phyloP scores from a whole-genome alignment of 23 tunicate genomes.

The Oikopleura vanhoeffeni region DNA sequence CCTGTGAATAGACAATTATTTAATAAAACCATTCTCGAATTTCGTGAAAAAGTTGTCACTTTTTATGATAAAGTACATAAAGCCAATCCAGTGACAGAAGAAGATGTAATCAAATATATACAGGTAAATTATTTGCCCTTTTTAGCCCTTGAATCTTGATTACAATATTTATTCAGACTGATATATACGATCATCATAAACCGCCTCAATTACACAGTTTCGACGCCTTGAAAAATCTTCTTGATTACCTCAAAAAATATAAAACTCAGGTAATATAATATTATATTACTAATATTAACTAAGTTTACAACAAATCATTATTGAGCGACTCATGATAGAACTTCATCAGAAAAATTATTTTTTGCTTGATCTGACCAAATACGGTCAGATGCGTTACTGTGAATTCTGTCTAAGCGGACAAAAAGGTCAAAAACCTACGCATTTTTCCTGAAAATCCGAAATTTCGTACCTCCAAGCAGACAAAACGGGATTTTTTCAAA shows the following conservation, averaged over 20 bases:
- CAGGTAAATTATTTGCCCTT: neutral
- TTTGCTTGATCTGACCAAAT: too few relatives aligned
- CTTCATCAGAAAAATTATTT: too few relatives aligned
- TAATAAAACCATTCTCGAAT: neutral
- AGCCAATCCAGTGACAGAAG: neutral
- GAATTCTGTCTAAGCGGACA: too few relatives aligned
- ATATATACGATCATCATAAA: neutral
- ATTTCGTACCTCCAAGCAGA: too few relatives aligned
- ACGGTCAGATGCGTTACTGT: too few relatives aligned
- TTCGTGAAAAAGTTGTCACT: neutral
- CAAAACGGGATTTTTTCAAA: too few relatives aligned
- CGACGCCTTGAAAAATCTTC: neutral
- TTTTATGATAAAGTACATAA: neutral
- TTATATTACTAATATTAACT: too few relatives aligned
- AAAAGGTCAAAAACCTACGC: too few relatives aligned
- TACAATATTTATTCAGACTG: neutral
- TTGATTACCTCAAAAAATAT: neutral
- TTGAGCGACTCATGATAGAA: too few relatives aligned
- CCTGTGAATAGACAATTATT: neutral
- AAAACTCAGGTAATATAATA: too few relatives aligned
- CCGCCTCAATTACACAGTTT: neutral
- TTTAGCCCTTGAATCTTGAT: neutral
- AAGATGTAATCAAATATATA: neutral
- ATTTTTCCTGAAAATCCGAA: too few relatives aligned
- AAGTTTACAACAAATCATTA: too few relatives aligned